Base-by-base conservation (phyloP, 2,797 vertebrate species). In the Ciconia nigra region DNA sequence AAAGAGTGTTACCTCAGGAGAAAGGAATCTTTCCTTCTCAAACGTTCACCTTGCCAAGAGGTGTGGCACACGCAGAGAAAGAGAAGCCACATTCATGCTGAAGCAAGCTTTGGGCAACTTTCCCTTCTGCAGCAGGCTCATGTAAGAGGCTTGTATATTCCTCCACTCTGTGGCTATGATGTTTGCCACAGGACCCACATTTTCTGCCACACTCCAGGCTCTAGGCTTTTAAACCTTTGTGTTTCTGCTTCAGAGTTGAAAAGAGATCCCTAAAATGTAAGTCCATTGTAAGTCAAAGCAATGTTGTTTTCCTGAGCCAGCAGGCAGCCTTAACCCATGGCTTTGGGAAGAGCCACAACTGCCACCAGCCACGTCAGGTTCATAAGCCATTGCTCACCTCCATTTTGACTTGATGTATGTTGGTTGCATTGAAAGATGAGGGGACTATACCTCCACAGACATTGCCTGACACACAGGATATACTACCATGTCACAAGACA, bases 31-130 rank as follows among this genome's bases (percentile, higher is more conserved):
- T 93, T 91, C 77, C 91, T 69, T 83, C 74, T 90, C 62, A 80
- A 85, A 82, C 15, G n/a, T 86, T 94, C 92, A 96, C 94, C 96
- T 95, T 87, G 97, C 98, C 97, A 97, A 97, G 97, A 98, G 97
- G 97, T 98, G 97, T 97, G 97, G 97, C 95, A 93, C 42, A 6
- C 5, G 1, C 87, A 69, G 83, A 91, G 88, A 87, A 89, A 95
- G 87, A 95, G 91, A 94, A 81, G 89, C 70, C 87, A 89, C 91
- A 63, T 95, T 95, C 95, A 81, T 87, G 90, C 92, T 49, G 92
- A 96, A 96, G 94, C 96, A 97, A 96, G 96, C 96, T 95, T 95
- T 46, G 89, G 57, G 91, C 82, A 67, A 88, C 72, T 71, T 89
- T 90, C 81, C 94, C 83, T 92, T 81, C 70, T 82, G 66, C 73